Conservation (phyloP, 2,888 invertebrate genomes). For the Euzophera pinguis region DNA sequence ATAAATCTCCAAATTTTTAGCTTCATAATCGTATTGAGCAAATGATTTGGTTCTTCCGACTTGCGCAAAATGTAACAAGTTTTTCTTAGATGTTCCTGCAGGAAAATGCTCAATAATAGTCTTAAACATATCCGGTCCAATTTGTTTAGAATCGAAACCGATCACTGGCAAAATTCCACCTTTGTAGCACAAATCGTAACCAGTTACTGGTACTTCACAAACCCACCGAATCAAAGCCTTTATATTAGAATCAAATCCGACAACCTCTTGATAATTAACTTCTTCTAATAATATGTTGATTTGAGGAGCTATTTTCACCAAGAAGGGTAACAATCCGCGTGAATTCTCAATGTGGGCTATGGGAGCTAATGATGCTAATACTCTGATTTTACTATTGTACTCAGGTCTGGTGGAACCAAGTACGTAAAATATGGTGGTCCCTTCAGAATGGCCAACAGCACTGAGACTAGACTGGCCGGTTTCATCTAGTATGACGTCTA, state of each 20-base stretch:
- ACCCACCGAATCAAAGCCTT: neutral
- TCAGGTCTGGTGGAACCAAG: conserved; percentile 70
- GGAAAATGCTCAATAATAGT: conserved; percentile 15
- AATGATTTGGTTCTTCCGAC: conserved; percentile 25
- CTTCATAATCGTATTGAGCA: conserved; percentile 30
- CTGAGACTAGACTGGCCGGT: conserved; percentile 75
- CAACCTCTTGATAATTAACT: neutral
- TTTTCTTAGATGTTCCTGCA: conserved; percentile 40
- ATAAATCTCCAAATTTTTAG: conserved; percentile 33
- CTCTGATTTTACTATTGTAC: conserved; percentile 76
- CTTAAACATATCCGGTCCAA: neutral
- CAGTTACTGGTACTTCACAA: neutral
- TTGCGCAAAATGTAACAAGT: conserved; percentile 39
- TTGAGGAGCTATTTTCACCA: neutral
- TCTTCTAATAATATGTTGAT: neutral
- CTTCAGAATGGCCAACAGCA: conserved; percentile 84
- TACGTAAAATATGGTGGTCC: conserved; percentile 77
- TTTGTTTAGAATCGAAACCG: neutral
- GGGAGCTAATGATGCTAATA: conserved; percentile 72
- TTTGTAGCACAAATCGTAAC: neutral
- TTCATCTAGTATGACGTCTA: conserved; percentile 33
- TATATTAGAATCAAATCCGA: neutral
- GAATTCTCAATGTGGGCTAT: conserved; percentile 34
- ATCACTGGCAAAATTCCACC: neutral
- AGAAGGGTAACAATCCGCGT: neutral